Evolutionary conservation across 2,888 invertebrate genomes (phyloP).

Genomic region (Callyntrura sp.): DNA sequence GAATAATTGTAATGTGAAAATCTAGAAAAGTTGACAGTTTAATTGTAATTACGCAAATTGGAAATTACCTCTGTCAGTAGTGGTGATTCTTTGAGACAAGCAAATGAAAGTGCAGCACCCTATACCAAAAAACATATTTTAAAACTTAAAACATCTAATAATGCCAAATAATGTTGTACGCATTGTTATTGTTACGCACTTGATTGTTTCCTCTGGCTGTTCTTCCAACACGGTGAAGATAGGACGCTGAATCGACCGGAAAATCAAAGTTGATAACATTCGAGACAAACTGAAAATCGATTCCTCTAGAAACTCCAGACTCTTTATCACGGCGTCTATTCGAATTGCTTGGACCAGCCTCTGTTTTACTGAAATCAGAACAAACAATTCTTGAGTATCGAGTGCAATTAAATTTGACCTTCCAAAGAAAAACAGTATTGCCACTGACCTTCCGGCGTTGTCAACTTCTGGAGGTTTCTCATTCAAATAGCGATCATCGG

Average conservation of each 20-base stretch:
- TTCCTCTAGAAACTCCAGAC: constrained; percentile 98
- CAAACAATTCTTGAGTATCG: no score
- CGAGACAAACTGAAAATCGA: constrained; percentile 98
- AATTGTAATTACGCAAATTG: not conserved
- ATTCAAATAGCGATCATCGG: constrained; percentile 96
- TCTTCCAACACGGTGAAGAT: constrained; percentile 98
- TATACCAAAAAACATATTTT: constrained; percentile 85
- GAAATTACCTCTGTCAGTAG: constrained; percentile 86
- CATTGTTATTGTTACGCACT: constrained; percentile 84
- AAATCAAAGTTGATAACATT: constrained; percentile 99
- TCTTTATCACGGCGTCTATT: constrained; percentile 94
- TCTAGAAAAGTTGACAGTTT: not conserved
- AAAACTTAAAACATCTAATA: not conserved
- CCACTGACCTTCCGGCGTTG: constrained; percentile 34
- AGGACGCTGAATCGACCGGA: constrained; percentile 94
- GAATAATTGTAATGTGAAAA: not conserved
- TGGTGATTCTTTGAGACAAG: constrained; percentile 91
- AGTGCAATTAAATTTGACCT: not conserved
- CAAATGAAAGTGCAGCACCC: constrained; percentile 96
- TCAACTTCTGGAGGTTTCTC: constrained; percentile 85
- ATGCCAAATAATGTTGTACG: not conserved
- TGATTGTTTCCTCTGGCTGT: constrained; percentile 95
- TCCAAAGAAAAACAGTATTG: not conserved
- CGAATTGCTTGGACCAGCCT: constrained; percentile 68
- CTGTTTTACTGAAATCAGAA: constrained; percentile 66